Base-by-base conservation (phyloP, 2,888 invertebrate species). In the Xestia rhomboidea region DNA sequence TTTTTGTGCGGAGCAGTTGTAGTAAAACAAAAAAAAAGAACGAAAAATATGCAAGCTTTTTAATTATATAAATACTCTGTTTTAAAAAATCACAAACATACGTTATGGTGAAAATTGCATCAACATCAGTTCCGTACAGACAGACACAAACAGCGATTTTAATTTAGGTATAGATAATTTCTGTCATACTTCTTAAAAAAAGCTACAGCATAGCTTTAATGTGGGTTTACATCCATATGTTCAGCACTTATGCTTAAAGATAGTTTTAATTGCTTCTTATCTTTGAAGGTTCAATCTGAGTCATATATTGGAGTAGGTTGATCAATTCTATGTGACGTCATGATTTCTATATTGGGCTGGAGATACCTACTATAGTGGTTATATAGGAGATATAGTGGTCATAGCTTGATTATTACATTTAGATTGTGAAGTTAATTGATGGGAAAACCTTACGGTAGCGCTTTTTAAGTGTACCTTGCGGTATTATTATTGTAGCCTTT, bases 181-280 rank as follows among this genome's bases (percentile, higher is more conserved):
- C 64, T 76, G 81, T 74, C 78, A 79, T 81, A 85, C 79, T 27
- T 57, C 74, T 81, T 68, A 67, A 60, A 86, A 67, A 83, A 76
- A 75, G 68, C 54, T 73, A 54, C 51, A 68, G 21, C 44, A 67
- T 64, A 73, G 66, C 62, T 73, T 76, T 72, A 60, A 71, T 72
- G 64, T 86, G 62, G 51, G 76, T 83, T 66, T 72, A 75, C 46
- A 57, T 75, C 77, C 89, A 88, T 71, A 68, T 87, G 84, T 75
- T 71, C 73, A 69, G 73, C 87, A 88, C 87, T 84, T 87, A 87
- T 60, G 57, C 77, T 87, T 66, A 51, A 8, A 87, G 79, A 73
- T 84, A 78, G 73, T 78, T 78, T 66, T 73, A 81, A 81, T 81
- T 76, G 73, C 27, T 68, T 79, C 70, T 77, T 64, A 86, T 80